Evolutionary conservation across 2,113 vertebrate genomes (phyloP).

Genomic region (Alligator sinensis): DNA sequence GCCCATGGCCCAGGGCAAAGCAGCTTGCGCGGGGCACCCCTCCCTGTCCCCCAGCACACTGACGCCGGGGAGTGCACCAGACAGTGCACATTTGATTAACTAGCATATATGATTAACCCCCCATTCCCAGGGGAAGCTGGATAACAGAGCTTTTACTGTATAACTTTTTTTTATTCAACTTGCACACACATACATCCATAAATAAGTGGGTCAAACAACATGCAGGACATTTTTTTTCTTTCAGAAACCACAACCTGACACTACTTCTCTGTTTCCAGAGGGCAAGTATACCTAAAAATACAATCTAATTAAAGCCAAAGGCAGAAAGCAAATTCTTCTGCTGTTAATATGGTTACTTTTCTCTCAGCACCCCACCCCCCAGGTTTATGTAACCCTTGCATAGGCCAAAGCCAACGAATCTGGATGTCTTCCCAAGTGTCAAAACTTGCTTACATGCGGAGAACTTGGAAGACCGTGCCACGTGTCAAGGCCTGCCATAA

Average conservation of each 20-base stretch:
- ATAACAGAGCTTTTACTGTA: no score
- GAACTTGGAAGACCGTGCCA: neutral
- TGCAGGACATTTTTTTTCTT: neutral
- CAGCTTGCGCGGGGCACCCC: no score
- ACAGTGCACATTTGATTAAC: no score
- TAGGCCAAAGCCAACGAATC: neutral
- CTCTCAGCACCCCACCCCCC: neutral
- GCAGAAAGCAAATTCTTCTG: neutral
- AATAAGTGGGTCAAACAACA: neutral
- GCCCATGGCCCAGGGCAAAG: no score
- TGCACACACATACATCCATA: neutral
- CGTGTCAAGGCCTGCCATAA: no score
- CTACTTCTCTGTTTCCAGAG: neutral
- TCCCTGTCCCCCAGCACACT: no score
- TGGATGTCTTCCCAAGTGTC: rapidly evolving
- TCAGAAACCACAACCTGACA: neutral
- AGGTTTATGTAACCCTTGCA: neutral
- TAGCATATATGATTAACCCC: no score
- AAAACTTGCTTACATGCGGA: neutral
- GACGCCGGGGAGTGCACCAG: no score
- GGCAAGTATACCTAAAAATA: neutral
- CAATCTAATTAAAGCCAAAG: neutral
- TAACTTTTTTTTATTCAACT: neutral
- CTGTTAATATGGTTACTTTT: neutral
- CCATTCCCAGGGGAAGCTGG: no score